These are phyloP conservation scores for Hesperophylax magnus DNA, from an alignment of 1,140 invertebrate genomes.

Conservation along the genomic window DNA sequence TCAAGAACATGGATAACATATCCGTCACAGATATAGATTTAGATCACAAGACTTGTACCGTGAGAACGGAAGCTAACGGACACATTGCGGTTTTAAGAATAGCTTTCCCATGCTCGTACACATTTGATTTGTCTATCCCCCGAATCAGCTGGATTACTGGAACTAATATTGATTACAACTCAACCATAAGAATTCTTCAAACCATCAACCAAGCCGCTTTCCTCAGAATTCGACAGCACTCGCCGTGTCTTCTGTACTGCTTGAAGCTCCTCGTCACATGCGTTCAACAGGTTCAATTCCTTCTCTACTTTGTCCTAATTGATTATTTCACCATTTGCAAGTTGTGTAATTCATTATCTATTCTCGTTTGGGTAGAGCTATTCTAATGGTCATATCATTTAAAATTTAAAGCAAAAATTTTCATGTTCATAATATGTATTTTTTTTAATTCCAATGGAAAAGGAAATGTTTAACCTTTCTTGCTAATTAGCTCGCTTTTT, in stretches of 20 bases:
- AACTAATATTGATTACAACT: slow-evolving; percentile 67
- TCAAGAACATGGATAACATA: slow-evolving; percentile 87
- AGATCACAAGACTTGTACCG: slow-evolving; percentile 80
- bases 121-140: slow-evolving; percentile 72
- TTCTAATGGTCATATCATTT: no score
- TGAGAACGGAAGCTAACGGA: slow-evolving; percentile 81
- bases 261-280: slow-evolving; percentile 67
- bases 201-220: slow-evolving; percentile 67
- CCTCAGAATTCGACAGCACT: slow-evolving; percentile 66
- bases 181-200: slow-evolving; percentile 69
- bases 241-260: slow-evolving; percentile 66
- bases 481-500: no score
- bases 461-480: no score
- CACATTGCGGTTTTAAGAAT: slow-evolving; percentile 84
- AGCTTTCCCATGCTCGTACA: slow-evolving; percentile 85
- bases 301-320: no score
- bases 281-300: slow-evolving; percentile 64
- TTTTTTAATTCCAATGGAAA: no score
- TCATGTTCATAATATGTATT: no score
- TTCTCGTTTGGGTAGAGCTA: no score
- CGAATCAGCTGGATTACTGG: slow-evolving; percentile 68
- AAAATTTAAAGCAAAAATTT: no score
- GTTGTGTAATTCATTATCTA: no score
- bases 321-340: no score
- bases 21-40: slow-evolving; percentile 86